A percentile compares a stretch with the other conserved stretches of the same genome.
Conservation (phyloP, 2,888 invertebrate genomes). For the Sarcophaga variegata region DNA sequence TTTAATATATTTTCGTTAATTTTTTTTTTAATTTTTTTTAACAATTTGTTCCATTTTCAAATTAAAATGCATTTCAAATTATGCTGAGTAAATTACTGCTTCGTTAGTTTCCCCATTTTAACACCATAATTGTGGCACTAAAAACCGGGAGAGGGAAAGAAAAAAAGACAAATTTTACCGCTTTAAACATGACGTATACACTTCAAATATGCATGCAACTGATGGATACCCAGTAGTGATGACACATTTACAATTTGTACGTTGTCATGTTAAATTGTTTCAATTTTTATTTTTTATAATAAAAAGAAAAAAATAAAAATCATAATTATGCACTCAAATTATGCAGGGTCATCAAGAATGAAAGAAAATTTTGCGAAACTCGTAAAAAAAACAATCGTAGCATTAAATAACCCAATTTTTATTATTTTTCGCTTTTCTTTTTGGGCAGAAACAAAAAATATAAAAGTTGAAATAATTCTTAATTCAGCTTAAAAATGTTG, state of each 20-base stretch:
- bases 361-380: constrained; percentile 16
- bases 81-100: constrained; percentile 22
- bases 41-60: constrained; percentile 52
- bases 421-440: no score
- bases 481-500: no score
- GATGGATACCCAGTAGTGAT: constrained; percentile 1
- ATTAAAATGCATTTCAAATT: constrained; percentile 18
- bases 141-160: background rate
- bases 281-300: constrained; percentile 16
- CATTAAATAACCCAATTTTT: constrained; percentile 44
- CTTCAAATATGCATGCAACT: background rate
- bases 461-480: no score
- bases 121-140: constrained; percentile 48
- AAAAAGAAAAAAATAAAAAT: background rate
- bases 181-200: constrained; percentile 42
- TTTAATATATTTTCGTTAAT: constrained; percentile 2
- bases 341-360: constrained; percentile 54
- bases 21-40: constrained; percentile 8
- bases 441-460: no score
- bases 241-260: constrained; percentile 36
- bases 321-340: constrained; percentile 32
- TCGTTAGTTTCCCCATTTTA: constrained; percentile 48
- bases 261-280: constrained; percentile 54
- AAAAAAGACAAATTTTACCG: constrained; percentile 33
- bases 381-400: constrained; percentile 30